These are phyloP conservation scores for Bruchidius siliquastri DNA, from an alignment of 2,888 invertebrate genomes.

Conservation along the genomic window DNA sequence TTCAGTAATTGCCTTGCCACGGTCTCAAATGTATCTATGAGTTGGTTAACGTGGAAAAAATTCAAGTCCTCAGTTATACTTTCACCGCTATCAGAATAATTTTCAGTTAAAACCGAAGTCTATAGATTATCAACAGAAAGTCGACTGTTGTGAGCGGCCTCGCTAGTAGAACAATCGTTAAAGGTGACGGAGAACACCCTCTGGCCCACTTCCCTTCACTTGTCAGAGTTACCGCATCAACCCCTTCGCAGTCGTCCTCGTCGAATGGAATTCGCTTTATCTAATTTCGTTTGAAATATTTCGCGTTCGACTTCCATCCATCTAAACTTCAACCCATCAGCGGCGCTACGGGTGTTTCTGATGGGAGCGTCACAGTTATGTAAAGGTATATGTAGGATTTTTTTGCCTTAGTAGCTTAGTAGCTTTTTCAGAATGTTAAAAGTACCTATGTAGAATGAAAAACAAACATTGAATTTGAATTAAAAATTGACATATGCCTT, in stretches of 20 bases:
- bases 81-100: neutral
- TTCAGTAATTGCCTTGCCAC: too few relatives aligned
- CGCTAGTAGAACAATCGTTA: neutral
- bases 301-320: conserved; percentile 19
- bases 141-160: neutral
- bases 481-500: too few relatives aligned
- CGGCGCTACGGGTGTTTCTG: neutral
- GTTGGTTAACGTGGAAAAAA: too few relatives aligned
- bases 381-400: too few relatives aligned
- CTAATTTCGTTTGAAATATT: conserved; percentile 32
- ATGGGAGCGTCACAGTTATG: too few relatives aligned
- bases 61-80: neutral
- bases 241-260: neutral
- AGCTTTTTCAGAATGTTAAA: too few relatives aligned
- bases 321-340: conserved; percentile 1
- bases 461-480: too few relatives aligned
- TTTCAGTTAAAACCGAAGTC: neutral
- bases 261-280: conserved; percentile 27
- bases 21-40: too few relatives aligned
- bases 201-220: neutral
- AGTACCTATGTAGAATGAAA: too few relatives aligned
- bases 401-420: too few relatives aligned
- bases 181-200: neutral
- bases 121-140: neutral
- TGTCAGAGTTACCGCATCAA: neutral